These are phyloP conservation scores for Orientallactaga sibirica DNA, from an alignment of 2,797 vertebrate genomes.

Conservation along the genomic window DNA sequence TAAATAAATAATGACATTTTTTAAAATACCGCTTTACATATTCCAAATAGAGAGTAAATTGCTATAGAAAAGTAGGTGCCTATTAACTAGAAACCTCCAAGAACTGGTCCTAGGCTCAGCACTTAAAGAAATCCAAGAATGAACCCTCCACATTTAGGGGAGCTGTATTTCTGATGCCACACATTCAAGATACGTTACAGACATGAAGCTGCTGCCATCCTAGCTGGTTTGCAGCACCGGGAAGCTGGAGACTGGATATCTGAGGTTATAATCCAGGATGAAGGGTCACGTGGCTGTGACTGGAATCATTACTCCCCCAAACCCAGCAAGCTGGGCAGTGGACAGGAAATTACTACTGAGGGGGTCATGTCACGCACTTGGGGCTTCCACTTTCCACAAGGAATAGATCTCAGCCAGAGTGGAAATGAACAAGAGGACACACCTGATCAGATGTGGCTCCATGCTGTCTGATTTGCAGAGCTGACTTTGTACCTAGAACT, in stretches of 20 bases:
- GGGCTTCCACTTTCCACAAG: not conserved
- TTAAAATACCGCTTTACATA: not conserved
- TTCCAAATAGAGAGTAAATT: not conserved
- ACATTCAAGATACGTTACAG: not conserved
- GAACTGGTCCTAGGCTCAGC: not conserved
- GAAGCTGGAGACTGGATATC: not conserved
- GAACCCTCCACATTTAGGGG: not conserved
- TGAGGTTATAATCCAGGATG: not conserved
- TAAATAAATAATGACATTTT: too few relatives aligned
- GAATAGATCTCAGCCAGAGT: not conserved
- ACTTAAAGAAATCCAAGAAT: not conserved
- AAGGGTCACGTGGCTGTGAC: not conserved
- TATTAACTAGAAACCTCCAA: not conserved
- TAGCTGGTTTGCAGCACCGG: not conserved
- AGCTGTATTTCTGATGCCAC: not conserved
- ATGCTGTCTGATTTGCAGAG: not conserved
- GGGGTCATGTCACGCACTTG: not conserved
- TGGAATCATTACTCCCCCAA: not conserved
- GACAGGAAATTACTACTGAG: not conserved
- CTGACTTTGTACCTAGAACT: not conserved
- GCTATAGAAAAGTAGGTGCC: not conserved
- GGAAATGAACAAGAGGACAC: not conserved
- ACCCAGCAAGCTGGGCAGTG: not conserved
- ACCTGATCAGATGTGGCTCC: not conserved
- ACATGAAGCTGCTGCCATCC: not conserved